Evolutionary conservation across 2,888 invertebrate species (phyloP).

Genomic region (Sphaerophoria taeniata): DNA sequence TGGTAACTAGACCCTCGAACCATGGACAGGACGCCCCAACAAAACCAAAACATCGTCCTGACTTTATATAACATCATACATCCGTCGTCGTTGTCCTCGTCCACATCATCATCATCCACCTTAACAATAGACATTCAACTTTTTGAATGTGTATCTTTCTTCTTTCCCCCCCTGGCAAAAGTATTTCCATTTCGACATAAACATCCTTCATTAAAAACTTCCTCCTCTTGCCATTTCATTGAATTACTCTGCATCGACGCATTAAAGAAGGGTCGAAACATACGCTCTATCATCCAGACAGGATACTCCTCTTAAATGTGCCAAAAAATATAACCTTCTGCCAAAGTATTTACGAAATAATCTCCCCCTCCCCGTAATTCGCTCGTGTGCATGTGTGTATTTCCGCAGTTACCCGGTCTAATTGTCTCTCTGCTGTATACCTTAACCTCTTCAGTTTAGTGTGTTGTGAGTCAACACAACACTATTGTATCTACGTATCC

Average conservation of each 20-base stretch:
- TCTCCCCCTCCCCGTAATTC: constrained; percentile 53
- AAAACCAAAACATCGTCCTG: constrained; percentile 3
- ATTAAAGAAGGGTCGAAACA: constrained; percentile 38
- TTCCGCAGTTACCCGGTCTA: constrained; percentile 45
- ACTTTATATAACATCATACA: constrained; percentile 48
- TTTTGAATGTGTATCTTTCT: constrained; percentile 13
- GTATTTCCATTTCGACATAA: constrained; percentile 41
- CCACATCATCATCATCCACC: constrained; percentile 10
- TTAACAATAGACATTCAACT: constrained; percentile 45
- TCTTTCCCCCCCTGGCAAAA: neutral
- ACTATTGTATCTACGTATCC: neutral
- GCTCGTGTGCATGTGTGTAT: neutral
- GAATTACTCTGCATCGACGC: neutral
- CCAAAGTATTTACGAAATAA: constrained; percentile 72
- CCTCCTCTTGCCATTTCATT: neutral
- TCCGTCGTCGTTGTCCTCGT: constrained; percentile 27
- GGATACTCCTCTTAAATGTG: constrained; percentile 52
- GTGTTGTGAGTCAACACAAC: constrained; percentile 26
- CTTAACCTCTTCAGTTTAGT: neutral
- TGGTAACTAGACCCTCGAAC: neutral
- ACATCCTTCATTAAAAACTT: constrained; percentile 59
- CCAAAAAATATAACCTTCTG: constrained; percentile 72
- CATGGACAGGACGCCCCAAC: neutral
- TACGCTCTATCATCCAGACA: constrained; percentile 29
- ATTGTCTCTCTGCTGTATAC: constrained; percentile 33